Evolutionary conservation across 92 coral and sea anemone genomes (phyloP), one percentile per base, ranked within the genome.

Genomic region (Paragorgia papillata): DNA sequence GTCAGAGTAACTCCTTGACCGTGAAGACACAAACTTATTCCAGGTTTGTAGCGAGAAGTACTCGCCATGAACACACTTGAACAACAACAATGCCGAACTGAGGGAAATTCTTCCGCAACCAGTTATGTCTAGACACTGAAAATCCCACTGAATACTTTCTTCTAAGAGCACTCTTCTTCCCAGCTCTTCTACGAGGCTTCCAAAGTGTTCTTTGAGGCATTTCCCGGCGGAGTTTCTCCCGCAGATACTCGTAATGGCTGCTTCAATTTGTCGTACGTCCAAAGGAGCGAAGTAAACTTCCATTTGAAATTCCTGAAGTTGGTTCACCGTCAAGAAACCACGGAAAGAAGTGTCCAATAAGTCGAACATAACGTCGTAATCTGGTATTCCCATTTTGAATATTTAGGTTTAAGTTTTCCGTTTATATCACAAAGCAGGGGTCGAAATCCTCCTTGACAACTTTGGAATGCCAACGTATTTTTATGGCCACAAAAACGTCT

Each of bases 101-200:
- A 94, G 80, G 0, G 98, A 88, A 46, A 94, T 94, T 14, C 98
- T 85, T 30, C 92, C 89, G 15, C 70, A 71, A 20, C 78, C 78
- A 71, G 85, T 89, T 19, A 83, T 86, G 68, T 94, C 98, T 27
- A 94, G 84, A 14, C 95, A 74, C 60, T 84, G 84, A 62, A 94
- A 94, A 87, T 94, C 98, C 98, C 98, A 94, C 19, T 56, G 83
- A n/a, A 91, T 88, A 73, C 90, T 91, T 40, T 94, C 95, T 70
- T 94, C 98, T 2, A 94, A 73, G n/a, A 76, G 49, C 82, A 80
- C 84, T 10, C 98, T 83, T 20, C 98, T 82, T 49, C 92, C 98
- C 21, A 94, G 80, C 62, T 94, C 98, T 31, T 87, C 80, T 49
- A 94, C 73, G 2, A 94, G 90, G 41, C 79, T 75, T 8, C 76